Conservation (phyloP, 1,140 invertebrate genomes). For the Liolophura sinensis region DNA sequence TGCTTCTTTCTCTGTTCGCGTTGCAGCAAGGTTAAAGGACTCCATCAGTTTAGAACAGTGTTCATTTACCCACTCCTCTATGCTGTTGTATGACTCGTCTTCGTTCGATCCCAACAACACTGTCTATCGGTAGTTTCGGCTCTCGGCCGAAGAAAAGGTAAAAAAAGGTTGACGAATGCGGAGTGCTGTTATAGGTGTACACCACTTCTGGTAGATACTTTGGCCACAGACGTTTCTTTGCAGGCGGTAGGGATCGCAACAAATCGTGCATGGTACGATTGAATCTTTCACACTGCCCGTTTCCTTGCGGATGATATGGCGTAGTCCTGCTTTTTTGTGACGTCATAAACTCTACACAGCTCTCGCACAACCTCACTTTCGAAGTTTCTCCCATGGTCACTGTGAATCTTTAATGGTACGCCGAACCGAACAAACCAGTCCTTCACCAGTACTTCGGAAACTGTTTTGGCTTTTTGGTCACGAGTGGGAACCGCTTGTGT, state of each 20-base stretch:
- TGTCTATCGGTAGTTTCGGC: slow-evolving; percentile 3
- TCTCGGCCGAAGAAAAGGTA: slow-evolving; percentile 19
- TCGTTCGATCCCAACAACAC: too few relatives aligned
- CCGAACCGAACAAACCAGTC: slow-evolving; percentile 24
- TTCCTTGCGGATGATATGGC: slow-evolving; percentile 29
- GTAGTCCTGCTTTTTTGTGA: slow-evolving; percentile 19
- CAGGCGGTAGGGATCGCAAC: slow-evolving; percentile 15
- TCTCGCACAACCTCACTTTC: too few relatives aligned
- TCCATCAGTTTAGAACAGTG: too few relatives aligned
- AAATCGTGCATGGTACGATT: slow-evolving; percentile 28
- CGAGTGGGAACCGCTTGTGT: slow-evolving; percentile 16
- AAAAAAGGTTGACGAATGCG: slow-evolving; percentile 15
- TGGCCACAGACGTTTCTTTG: slow-evolving; percentile 21
- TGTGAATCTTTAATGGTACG: slow-evolving; percentile 21
- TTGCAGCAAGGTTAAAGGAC: too few relatives aligned
- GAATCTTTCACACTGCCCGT: slow-evolving; percentile 26
- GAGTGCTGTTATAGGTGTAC: slow-evolving; percentile 20
- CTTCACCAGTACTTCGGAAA: slow-evolving; percentile 12
- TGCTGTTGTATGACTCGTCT: too few relatives aligned
- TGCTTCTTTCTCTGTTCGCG: too few relatives aligned
- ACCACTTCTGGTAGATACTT: slow-evolving; percentile 19
- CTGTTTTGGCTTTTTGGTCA: slow-evolving; percentile 16
- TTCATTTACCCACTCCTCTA: too few relatives aligned
- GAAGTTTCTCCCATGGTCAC: slow-evolving; percentile 17
- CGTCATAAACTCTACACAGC: too few relatives aligned